Base-by-base conservation (phyloP, 2,888 invertebrate species). In the Orthosia gracilis region DNA sequence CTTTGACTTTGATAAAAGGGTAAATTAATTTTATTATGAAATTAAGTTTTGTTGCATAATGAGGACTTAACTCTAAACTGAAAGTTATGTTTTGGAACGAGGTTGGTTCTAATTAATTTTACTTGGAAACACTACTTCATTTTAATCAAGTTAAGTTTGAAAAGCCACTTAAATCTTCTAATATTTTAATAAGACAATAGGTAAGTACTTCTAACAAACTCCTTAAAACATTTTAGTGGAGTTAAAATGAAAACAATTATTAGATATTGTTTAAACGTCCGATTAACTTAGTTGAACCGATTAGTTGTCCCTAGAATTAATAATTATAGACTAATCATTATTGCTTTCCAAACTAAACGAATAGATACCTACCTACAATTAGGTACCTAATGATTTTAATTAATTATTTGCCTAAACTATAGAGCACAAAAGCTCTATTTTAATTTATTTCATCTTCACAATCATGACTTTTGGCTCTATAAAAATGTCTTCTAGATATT, bases 101-200 rank as follows among this genome's bases (percentile, higher is more conserved):
- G 66, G 80, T 76, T 49, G 23, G 59, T 71, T 58, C 64, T 69
- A 82, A 80, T 82, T 71, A 76, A 73, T 66, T 73, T 82, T 11
- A 66, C 52, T 84, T 71, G 9, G n/a, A 31, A 70, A 64, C 45
- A 84, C 69, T 80, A 67, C 76, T 82, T 72, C 11, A 31, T 64
- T 80, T 68, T 80, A 67, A 80, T 72, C 18, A 75, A 54, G 47
- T 78, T 69, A 73, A 75, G 69, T 64, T 75, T 62, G 75, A 63
- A 66, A 69, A 76, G 62, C 18, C 66, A 71, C 80, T 71, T 65
- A 62, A 71, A 74, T 72, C 57, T 70, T 66, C 31, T 58, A 67
- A 83, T 83, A 66, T 73, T 73, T 78, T 78, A 78, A 79, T 54
- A 21, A 61, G 52, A 17, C 21, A 49, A 21, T 65, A 61, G 55